These are phyloP conservation scores for Protula sp. DNA, from an alignment of 2,888 invertebrate genomes.

Conservation along the genomic window DNA sequence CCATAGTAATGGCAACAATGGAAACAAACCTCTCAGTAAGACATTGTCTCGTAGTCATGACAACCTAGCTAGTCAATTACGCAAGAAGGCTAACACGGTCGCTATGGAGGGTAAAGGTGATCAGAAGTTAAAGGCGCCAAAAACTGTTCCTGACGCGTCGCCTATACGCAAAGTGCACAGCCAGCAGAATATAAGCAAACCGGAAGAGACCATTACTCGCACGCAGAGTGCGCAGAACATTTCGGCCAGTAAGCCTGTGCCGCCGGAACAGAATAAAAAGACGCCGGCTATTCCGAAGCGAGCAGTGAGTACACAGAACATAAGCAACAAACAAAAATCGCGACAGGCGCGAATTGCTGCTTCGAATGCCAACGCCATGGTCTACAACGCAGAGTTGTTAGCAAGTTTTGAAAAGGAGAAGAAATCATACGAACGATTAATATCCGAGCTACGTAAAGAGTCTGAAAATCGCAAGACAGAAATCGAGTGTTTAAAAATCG, in stretches of 20 bases:
- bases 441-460: constrained; percentile 53
- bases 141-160: constrained; percentile 7
- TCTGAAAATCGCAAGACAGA: constrained; percentile 54
- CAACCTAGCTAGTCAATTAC: constrained; percentile 39
- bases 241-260: background rate
- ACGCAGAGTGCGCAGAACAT: constrained; percentile 49
- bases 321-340: constrained; percentile 32
- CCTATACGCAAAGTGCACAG: constrained; percentile 43
- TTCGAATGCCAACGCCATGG: constrained; percentile 45
- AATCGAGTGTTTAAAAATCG: constrained; percentile 55
- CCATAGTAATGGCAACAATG: too few relatives aligned
- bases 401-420: constrained; percentile 55
- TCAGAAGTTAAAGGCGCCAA: constrained; percentile 6
- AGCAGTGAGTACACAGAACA: constrained; percentile 50
- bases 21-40: constrained; percentile 26
- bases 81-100: constrained; percentile 38
- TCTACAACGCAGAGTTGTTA: constrained; percentile 51
- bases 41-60: constrained; percentile 50
- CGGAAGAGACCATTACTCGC: constrained; percentile 39
- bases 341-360: constrained; percentile 34
- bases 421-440: constrained; percentile 49
- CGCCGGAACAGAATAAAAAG: background rate
- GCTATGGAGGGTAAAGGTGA: background rate
- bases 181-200: constrained; percentile 40
- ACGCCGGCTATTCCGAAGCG: constrained; percentile 27